phyloP scores from a whole-genome alignment of 2,888 invertebrate genomes.

The Epirrhoe tristata region DNA sequence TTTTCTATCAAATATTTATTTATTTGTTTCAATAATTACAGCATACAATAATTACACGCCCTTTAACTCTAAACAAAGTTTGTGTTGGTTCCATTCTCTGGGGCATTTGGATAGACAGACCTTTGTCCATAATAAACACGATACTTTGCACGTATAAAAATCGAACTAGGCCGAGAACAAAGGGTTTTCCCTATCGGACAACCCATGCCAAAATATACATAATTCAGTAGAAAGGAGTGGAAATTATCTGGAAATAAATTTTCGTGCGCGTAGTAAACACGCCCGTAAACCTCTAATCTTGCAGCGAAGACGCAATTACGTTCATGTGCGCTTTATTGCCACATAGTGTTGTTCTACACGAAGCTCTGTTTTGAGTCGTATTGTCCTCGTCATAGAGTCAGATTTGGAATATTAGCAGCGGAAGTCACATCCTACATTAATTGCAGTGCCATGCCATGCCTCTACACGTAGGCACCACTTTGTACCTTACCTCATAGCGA shows the following conservation, averaged over 20 bases:
- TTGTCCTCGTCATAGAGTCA: constrained; percentile 14
- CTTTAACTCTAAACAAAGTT: no score
- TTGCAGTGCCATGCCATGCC: constrained; percentile 29
- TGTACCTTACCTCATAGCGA: constrained; percentile 24
- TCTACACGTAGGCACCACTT: constrained; percentile 30
- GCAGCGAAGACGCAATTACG: constrained; percentile 43
- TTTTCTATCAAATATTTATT: no score
- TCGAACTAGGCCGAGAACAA: background rate
- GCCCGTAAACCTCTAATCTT: constrained; percentile 44
- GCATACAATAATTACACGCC: no score
- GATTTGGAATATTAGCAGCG: constrained; percentile 19
- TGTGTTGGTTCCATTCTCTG: no score
- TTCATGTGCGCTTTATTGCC: constrained; percentile 41
- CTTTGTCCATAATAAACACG: background rate
- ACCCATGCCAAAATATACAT: background rate
- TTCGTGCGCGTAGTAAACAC: constrained; percentile 37
- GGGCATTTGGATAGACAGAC: background rate
- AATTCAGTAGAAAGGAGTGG: constrained; percentile 8
- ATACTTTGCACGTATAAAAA: background rate
- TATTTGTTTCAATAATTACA: no score
- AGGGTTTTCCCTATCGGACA: background rate
- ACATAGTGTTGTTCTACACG: constrained; percentile 28
- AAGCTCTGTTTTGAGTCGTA: constrained; percentile 27
- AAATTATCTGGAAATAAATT: constrained; percentile 23
- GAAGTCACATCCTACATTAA: constrained; percentile 34